Evolutionary conservation across 2,113 vertebrate genomes (phyloP).

Genomic region (Bubalus kerabau): DNA sequence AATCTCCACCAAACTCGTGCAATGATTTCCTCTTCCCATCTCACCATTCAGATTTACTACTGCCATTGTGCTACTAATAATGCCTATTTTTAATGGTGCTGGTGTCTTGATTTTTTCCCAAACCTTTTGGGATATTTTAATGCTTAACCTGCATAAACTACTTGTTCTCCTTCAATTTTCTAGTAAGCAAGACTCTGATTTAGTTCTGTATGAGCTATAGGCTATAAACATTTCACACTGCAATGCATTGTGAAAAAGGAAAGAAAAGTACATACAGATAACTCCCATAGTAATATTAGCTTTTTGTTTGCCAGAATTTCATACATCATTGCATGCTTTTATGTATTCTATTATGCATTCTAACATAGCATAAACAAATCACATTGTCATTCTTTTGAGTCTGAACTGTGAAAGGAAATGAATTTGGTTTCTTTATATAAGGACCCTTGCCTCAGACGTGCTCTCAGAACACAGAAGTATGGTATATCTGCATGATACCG

Average conservation of each 20-base stretch:
- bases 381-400: neutral
- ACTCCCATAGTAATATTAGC: neutral
- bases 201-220: neutral
- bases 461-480: neutral
- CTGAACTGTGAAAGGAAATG: neutral
- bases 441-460: neutral
- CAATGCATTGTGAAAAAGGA: neutral
- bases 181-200: neutral
- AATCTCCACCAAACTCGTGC: neutral
- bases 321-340: neutral
- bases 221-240: neutral
- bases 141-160: neutral
- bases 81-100: slow-evolving; percentile 3
- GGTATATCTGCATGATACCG: neutral
- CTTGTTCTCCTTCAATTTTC: neutral
- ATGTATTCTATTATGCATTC: neutral
- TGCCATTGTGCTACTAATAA: neutral
- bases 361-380: neutral
- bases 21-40: neutral
- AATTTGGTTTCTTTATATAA: neutral
- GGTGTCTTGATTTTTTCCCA: neutral
- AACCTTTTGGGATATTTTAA: slow-evolving; percentile 16
- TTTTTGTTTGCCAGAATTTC: neutral
- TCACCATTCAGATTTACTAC: neutral
- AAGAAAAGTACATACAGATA: neutral